Evolutionary conservation across 2,888 invertebrate genomes (phyloP), one percentile per base, ranked within the genome.

Genomic region (Cosmorhoe ocellata): DNA sequence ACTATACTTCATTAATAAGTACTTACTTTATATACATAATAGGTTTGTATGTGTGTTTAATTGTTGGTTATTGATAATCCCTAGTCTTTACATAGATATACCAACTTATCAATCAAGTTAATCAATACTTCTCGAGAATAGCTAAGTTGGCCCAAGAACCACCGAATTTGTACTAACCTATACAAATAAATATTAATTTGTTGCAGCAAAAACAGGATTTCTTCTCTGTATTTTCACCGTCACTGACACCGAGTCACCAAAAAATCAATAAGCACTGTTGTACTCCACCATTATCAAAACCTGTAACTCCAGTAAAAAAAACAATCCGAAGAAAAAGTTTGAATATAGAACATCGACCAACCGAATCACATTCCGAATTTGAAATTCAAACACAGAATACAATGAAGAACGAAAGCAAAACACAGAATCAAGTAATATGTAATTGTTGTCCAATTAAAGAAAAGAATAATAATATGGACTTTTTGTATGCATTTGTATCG

Each of bases 171-270:
- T 18, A 18, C 18, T 3, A 18, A 18, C 2, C 4, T 18, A 18
- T 4, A 3, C 2, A 18, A 2, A 18, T 18, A 18, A 18, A 3
- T 13, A 10, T 42, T 36, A 12, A 40, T 46, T 10, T 49, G 59
- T 79, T 67, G 14, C 79, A 89, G 89, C 81, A 88, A 76, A 90
- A 84, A 30, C 84, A 74, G 61, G 89, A 90, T 18, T 73, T 85
- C 38, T 88, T 86, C 54, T 51, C 80, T 0, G 84, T 80, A 38
- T 81, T 86, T 52, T 74, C 81, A 3, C 69, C 71, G 10, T 81
- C 64, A 9, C 50, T 86, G 1, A 37, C 72, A 14, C 73, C 69
- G 24, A 74, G 67, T 0, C 54, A 56, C 2, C 58, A 61, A 28
- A 71, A 55, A 41, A 47, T 58, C 5, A 81, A 71, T 47, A 83